phyloP scores from a whole-genome alignment of 2,888 invertebrate species.

The Coleophora deauratella region DNA sequence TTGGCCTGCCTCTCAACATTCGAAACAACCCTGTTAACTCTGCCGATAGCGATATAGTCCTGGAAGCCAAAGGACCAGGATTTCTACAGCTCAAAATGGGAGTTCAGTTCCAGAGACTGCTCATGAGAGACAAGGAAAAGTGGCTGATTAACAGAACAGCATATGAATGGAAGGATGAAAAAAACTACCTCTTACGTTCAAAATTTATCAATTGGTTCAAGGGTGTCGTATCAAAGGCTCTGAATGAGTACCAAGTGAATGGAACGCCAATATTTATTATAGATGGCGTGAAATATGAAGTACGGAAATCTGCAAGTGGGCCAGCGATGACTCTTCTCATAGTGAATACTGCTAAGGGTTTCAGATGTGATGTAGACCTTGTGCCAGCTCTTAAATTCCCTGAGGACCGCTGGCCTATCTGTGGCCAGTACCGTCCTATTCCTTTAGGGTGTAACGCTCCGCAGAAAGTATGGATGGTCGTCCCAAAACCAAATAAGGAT shows the following conservation, averaged over 20 bases:
- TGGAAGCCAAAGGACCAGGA: conserved; percentile 51
- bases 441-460: conserved; percentile 23
- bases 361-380: conserved; percentile 63
- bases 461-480: conserved; percentile 57
- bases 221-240: conserved; percentile 48
- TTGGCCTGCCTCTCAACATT: conserved; percentile 59
- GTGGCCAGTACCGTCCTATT: conserved; percentile 24
- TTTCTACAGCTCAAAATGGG: conserved; percentile 59
- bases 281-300: conserved; percentile 47
- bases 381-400: conserved; percentile 69
- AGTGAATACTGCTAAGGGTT: conserved; percentile 24
- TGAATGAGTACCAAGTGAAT: conserved; percentile 34
- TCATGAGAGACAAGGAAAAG: conserved; percentile 30
- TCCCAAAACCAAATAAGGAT: conserved; percentile 55
- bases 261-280: conserved; percentile 21
- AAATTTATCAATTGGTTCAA: conserved; percentile 73
- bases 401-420: conserved; percentile 50
- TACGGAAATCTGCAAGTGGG: conserved; percentile 43
- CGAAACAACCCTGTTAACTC: conserved; percentile 22
- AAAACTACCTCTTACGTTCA: conserved; percentile 50
- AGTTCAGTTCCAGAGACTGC: conserved; percentile 35
- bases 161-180: conserved; percentile 46
- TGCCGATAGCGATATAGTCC: conserved; percentile 42
- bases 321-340: conserved; percentile 73
- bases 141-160: conserved; percentile 45